Conservation (phyloP, 92 coral and sea anemone genomes). For the Porites evermanni region DNA sequence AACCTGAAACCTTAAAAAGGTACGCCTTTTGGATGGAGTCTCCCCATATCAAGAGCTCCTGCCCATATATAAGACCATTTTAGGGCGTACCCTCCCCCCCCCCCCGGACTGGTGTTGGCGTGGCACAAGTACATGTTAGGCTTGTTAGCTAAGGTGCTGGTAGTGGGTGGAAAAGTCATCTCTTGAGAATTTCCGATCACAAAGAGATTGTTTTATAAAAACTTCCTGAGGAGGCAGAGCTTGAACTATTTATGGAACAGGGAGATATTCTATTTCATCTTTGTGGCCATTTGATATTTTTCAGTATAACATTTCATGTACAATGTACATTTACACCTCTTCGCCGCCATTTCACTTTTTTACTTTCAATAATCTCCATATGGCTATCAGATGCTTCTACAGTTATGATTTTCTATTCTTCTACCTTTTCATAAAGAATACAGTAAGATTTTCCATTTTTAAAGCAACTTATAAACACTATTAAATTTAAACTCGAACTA, state of each 20-base stretch:
- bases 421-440: too few relatives aligned
- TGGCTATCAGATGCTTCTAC: neutral
- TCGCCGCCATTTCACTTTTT: neutral
- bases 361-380: neutral
- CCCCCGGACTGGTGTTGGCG: too few relatives aligned
- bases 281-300: neutral
- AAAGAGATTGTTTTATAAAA: neutral
- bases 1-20: too few relatives aligned
- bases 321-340: neutral
- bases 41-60: too few relatives aligned
- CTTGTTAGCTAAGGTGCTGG: neutral
- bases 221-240: conserved; percentile 2
- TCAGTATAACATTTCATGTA: neutral
- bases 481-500: too few relatives aligned
- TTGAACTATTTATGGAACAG: neutral
- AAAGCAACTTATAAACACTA: too few relatives aligned
- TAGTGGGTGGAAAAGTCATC: neutral
- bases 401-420: too few relatives aligned
- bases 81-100: too few relatives aligned
- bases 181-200: neutral
- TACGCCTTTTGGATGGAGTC: too few relatives aligned
- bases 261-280: neutral
- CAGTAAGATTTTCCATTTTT: too few relatives aligned
- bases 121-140: too few relatives aligned
- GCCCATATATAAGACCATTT: too few relatives aligned